Conservation (phyloP, 92 coral and sea anemone genomes). For the Anthopleura xanthogrammica region DNA sequence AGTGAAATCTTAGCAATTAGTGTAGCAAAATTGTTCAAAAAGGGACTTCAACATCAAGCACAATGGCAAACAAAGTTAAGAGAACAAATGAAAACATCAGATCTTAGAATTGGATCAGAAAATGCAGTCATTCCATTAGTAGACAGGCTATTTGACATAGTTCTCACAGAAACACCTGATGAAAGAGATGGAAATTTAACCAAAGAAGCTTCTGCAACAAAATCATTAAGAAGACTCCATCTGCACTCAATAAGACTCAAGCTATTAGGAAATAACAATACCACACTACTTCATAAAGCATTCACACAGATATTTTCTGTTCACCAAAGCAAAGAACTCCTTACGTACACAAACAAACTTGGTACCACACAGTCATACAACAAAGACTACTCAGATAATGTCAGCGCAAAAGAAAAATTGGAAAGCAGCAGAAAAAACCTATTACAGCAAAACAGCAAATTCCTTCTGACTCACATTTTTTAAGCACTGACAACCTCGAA, state of each 20-base stretch:
- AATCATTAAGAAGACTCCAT: constrained; percentile 24
- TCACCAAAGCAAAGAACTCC: constrained; percentile 30
- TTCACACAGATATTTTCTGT: constrained; percentile 26
- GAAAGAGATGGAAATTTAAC: constrained; percentile 5
- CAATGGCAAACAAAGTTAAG: constrained; percentile 21
- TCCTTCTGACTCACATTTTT: constrained; percentile 30
- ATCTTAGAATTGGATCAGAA: constrained; percentile 28
- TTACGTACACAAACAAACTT: constrained; percentile 24
- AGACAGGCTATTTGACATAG: constrained; percentile 19
- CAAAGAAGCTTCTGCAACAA: constrained; percentile 12
- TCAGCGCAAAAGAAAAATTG: neutral
- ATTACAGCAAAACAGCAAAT: neutral
- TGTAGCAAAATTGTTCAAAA: constrained; percentile 20
- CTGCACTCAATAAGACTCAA: constrained; percentile 22
- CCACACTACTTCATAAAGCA: constrained; percentile 20
- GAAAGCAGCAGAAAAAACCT: constrained; percentile 11
- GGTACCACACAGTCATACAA: constrained; percentile 35
- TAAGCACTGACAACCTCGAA: constrained; percentile 34
- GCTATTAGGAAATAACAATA: constrained; percentile 25
- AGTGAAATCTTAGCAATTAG: constrained; percentile 27
- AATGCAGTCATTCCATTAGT: constrained; percentile 13
- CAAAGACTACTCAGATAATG: constrained; percentile 21
- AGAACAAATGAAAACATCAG: constrained; percentile 6
- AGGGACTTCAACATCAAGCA: constrained; percentile 26
- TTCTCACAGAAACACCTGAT: constrained; percentile 22